Evolutionary conservation across 2,888 invertebrate genomes (phyloP).

Genomic region (Carabus problematicus): DNA sequence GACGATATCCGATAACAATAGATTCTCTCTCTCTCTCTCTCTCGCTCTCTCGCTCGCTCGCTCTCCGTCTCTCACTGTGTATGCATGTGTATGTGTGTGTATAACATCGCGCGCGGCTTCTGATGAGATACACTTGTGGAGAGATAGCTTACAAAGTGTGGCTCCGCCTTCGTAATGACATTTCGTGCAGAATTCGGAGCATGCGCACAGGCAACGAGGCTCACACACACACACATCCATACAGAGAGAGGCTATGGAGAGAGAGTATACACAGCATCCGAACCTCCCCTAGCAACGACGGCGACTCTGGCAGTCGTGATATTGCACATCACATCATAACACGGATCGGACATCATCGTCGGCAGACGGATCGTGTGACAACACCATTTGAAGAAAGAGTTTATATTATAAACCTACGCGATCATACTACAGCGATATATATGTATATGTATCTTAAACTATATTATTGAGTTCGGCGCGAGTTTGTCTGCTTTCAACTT

Average conservation of each 20-base stretch:
- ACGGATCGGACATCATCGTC: neutral
- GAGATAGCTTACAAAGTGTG: neutral
- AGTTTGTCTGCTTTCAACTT: too few species aligned
- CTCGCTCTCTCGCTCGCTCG: too few species aligned
- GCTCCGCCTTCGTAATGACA: conserved; percentile 31
- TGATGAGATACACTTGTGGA: neutral
- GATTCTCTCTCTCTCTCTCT: too few species aligned
- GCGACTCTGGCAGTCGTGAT: conserved; percentile 32
- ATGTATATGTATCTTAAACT: too few species aligned
- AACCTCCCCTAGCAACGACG: conserved; percentile 58
- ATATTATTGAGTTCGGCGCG: too few species aligned
- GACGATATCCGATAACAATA: too few species aligned
- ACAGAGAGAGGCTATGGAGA: conserved; percentile 46
- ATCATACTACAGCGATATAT: too few species aligned
- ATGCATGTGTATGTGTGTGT: too few species aligned
- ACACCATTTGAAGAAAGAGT: too few species aligned
- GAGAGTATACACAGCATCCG: conserved; percentile 44
- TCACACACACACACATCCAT: neutral
- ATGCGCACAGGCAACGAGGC: neutral
- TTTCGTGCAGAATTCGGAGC: conserved; percentile 17
- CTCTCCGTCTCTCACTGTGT: too few species aligned
- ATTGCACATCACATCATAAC: too few species aligned
- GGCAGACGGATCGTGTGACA: conserved; percentile 17
- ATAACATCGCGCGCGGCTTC: neutral
- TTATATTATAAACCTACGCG: too few species aligned